A percentile compares a stretch with the other conserved stretches of the same genome.
Evolutionary conservation across 2,113 vertebrate species (phyloP).

Genomic region (Pungitius pungitius): DNA sequence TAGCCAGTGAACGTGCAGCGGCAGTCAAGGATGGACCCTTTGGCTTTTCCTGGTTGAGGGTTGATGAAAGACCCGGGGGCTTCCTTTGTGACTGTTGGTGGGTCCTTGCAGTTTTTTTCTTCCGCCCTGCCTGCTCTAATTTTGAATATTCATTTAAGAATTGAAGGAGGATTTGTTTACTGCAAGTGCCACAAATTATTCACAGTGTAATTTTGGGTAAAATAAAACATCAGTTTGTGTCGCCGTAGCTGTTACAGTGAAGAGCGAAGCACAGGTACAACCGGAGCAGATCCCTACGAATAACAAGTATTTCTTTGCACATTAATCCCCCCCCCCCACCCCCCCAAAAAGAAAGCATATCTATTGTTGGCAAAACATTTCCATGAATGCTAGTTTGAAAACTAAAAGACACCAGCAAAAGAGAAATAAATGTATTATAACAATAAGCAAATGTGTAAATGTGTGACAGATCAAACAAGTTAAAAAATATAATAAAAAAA

Average conservation of each 20-base stretch:
- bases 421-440: conserved; percentile 58
- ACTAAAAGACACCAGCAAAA: conserved; percentile 59
- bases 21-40: conserved; percentile 39
- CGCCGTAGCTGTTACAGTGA: conserved; percentile 38
- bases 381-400: conserved; percentile 56
- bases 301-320: conserved; percentile 47
- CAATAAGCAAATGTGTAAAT: conserved; percentile 64
- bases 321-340: conserved; percentile 43
- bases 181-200: conserved; percentile 58
- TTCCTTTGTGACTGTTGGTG: conserved; percentile 17
- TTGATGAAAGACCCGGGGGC: conserved; percentile 37
- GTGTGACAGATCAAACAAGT: conserved; percentile 64
- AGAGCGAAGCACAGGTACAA: conserved; percentile 42
- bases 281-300: conserved; percentile 32
- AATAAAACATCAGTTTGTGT: conserved; percentile 30
- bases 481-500: conserved; percentile 38
- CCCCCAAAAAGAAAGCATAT: conserved; percentile 60
- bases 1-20: conserved; percentile 60
- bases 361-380: conserved; percentile 70
- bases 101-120: conserved; percentile 17
- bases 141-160: conserved; percentile 20
- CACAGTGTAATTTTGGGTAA: conserved; percentile 43
- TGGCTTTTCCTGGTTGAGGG: conserved; percentile 43
- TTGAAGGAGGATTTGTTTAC: conserved; percentile 49
- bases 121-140: conserved; percentile 24